Evolutionary conservation across 2,113 vertebrate species (phyloP), one percentile per base, ranked within the genome.

Genomic region (Chaetops frenatus): DNA sequence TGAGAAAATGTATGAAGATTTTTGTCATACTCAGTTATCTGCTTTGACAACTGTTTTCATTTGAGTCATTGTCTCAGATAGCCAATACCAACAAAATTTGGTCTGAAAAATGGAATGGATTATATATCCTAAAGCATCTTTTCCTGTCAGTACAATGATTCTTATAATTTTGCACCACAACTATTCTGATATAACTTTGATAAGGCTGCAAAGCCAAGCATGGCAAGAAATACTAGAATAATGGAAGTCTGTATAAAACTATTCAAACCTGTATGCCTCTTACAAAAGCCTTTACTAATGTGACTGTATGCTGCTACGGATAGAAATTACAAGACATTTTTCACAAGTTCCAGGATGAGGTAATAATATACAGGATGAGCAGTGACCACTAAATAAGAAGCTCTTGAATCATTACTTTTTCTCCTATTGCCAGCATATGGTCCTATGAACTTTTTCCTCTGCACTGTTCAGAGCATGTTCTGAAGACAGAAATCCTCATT

Each of bases 71-170:
- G 89, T 45, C 65, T 96, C 42, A 81, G 90, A 84, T 42, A 91
- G 61, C 45, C 87, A 72, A 94, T 74, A 86, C 36, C 84, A 85
- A 85, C 42, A 94, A 92, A 93, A 88, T 96, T 92, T 94, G 44
- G n/a, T 69, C 78, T 93, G 78, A 95, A 96, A 97, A 95, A 95
- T 73, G 69, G 29, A 35, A 92, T 95, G 89, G 67, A 48, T 66
- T 81, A 25, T 83, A 45, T 57, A 94, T 28, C 80, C 82, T 50
- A 62, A 91, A 95, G 65, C 25, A 53, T 60, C 50, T 94, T 96
- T 94, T 92, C 71, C 83, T 91, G 95, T 93, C 73, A 82, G 40
- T 81, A 47, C 44, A 87, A 90, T 38, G 57, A 91, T 95, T 95
- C 86, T 60, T 95, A 80, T 87, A 92, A 90, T 95, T 98, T 96